Evolutionary conservation across 1,140 invertebrate species (phyloP).

Genomic region (Hirudo medicinalis): DNA sequence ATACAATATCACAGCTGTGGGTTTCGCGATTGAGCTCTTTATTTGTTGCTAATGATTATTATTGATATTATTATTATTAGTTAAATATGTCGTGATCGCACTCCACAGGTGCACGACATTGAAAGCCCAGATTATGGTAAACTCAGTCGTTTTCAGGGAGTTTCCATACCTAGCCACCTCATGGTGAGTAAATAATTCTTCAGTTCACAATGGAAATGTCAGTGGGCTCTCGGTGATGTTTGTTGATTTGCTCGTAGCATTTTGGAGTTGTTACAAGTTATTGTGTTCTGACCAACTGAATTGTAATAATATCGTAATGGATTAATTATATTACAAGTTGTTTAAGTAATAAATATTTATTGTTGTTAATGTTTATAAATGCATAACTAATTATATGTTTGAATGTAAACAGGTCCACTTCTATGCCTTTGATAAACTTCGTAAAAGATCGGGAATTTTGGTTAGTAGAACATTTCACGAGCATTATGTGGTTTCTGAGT

Average conservation of each 20-base stretch:
- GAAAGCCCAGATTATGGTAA: conserved; percentile 45
- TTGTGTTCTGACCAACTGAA: too few relatives aligned
- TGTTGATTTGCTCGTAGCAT: too few relatives aligned
- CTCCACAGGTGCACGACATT: conserved; percentile 51
- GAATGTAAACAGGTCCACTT: background rate
- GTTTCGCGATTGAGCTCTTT: conserved; percentile 22
- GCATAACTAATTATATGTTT: too few relatives aligned
- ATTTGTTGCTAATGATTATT: conserved; percentile 10
- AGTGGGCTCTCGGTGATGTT: too few relatives aligned
- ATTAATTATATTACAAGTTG: too few relatives aligned
- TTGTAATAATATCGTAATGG: too few relatives aligned
- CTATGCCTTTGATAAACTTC: background rate
- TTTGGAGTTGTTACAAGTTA: too few relatives aligned
- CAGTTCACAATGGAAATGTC: too few relatives aligned
- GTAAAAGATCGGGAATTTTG: background rate
- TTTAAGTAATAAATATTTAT: too few relatives aligned
- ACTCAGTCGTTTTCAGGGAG: conserved; percentile 75
- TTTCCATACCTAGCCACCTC: conserved; percentile 64
- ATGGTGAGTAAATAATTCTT: background rate
- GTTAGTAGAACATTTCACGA: background rate
- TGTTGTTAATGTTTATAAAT: too few relatives aligned
- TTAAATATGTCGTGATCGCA: background rate
- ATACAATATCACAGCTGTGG: conserved; percentile 54
- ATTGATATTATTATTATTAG: background rate
- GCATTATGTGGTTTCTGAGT: too few relatives aligned